Base-by-base conservation (phyloP, 1,140 invertebrate genomes). In the Watersipora subatra region DNA sequence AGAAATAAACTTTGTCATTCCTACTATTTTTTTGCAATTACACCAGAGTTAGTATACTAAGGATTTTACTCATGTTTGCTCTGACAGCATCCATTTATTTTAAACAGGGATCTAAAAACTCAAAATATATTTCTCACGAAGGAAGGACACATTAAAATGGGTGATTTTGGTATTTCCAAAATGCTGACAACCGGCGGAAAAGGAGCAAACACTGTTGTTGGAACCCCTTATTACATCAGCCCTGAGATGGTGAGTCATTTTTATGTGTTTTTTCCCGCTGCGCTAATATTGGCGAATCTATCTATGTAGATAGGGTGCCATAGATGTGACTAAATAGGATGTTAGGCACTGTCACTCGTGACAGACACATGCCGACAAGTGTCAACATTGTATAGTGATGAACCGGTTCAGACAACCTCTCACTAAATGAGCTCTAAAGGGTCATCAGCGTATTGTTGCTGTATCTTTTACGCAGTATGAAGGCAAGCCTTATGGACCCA, bases 401-500 rank as follows among this genome's bases (percentile, higher is more conserved):
- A 12, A 12, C 7, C 34, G n/a, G 34, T 46, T 46, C 34, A 12
- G 34, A 46, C 34, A 46, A n/a, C n/a, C n/a, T 46, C n/a, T n/a
- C n/a, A n/a, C 34, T 12, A 46, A 46, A n/a, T 46, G n/a, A 46
- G 7, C n/a, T 46, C 34, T 46, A 46, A n/a, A 46, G 7, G 34
- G 34, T 46, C 7, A 12, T 46, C 7, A 12, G n/a, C n/a, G 34
- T 46, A 46, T 46, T 7, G 7, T 46, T 46, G n/a, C 34, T n/a
- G n/a, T 46, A 46, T 46, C 7, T n/a, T n/a, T 46, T 22, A 76
- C 81, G 22, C 71, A 88, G 87, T 89, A 87, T 76, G 87, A 88
- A 78, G 87, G 88, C 7, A 87, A 87, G 72, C 81, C 86, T 34
- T 90, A 90, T 73, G 87, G 88, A 75, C 85, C 87, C 72, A 89